Evolutionary conservation across 1,140 invertebrate genomes (phyloP).

Genomic region (Chlorops oryzae): DNA sequence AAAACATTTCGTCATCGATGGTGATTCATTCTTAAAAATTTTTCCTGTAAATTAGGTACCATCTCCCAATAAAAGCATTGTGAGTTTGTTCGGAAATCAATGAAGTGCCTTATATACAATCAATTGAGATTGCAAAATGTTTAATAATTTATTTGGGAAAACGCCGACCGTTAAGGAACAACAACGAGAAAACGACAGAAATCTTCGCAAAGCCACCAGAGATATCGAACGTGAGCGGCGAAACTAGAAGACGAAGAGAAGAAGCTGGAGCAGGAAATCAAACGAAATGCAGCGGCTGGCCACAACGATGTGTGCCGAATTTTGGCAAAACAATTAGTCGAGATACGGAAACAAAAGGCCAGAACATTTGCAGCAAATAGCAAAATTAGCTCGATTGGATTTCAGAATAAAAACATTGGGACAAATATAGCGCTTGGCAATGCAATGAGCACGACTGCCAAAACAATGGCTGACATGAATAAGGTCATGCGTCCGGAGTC

Average conservation of each 20-base stretch:
- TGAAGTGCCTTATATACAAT: no score
- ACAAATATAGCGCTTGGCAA: constrained; percentile 79
- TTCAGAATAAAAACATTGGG: constrained; percentile 82
- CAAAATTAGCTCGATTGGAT: constrained; percentile 70
- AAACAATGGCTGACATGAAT: constrained; percentile 85
- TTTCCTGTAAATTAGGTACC: no score
- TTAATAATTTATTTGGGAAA: constrained; percentile 53
- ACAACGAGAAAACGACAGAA: constrained; percentile 73
- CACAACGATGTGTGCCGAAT: constrained; percentile 77
- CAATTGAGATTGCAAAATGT: no score
- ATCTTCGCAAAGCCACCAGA: constrained; percentile 69
- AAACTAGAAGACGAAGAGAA: constrained; percentile 82
- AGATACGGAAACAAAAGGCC: constrained; percentile 81
- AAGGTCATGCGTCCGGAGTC: constrained; percentile 80
- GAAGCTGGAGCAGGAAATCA: constrained; percentile 86
- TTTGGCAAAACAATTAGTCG: constrained; percentile 83
- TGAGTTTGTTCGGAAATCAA: no score
- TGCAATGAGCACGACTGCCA: constrained; percentile 79
- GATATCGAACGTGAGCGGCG: constrained; percentile 76
- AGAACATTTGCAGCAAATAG: constrained; percentile 71
- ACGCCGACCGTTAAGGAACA: constrained; percentile 61
- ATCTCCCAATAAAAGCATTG: no score
- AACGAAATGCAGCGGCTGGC: constrained; percentile 77
- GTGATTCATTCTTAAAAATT: no score
- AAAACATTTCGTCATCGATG: no score